phyloP scores from a whole-genome alignment of 2,113 vertebrate species.

The Stercorarius parasiticus region DNA sequence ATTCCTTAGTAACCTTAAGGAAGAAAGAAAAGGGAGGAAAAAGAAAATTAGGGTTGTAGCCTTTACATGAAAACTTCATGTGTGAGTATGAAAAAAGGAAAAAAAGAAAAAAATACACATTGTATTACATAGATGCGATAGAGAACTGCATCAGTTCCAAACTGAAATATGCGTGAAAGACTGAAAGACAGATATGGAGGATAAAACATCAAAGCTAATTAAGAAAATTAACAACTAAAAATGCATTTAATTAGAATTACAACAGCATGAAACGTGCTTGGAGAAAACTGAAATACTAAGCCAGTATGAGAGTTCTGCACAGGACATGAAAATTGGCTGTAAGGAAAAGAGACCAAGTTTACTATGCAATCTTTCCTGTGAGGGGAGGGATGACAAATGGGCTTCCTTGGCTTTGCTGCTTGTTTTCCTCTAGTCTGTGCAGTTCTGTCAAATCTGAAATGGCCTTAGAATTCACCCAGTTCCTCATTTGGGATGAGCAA shows the following conservation, averaged over 20 bases:
- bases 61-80: conserved; percentile 60
- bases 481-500: background rate
- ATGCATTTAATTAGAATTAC: conserved; percentile 27
- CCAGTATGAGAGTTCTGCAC: background rate
- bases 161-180: conserved; percentile 36
- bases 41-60: background rate
- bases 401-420: background rate
- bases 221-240: conserved; percentile 63
- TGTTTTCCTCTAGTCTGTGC: background rate
- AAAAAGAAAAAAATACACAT: background rate
- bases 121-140: background rate
- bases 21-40: conserved; percentile 14
- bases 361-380: background rate
- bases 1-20: background rate
- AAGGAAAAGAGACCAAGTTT: background rate
- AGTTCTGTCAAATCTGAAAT: background rate
- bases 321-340: conserved; percentile 27
- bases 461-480: background rate
- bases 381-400: background rate
- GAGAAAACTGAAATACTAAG: conserved; percentile 45
- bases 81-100: conserved; percentile 2
- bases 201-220: conserved; percentile 68
- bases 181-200: conserved; percentile 37
- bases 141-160: background rate
- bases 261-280: background rate